Evolutionary conservation across 2,113 vertebrate species (phyloP), one percentile per base, ranked within the genome.

Genomic region (Urocynchramus pylzowi): DNA sequence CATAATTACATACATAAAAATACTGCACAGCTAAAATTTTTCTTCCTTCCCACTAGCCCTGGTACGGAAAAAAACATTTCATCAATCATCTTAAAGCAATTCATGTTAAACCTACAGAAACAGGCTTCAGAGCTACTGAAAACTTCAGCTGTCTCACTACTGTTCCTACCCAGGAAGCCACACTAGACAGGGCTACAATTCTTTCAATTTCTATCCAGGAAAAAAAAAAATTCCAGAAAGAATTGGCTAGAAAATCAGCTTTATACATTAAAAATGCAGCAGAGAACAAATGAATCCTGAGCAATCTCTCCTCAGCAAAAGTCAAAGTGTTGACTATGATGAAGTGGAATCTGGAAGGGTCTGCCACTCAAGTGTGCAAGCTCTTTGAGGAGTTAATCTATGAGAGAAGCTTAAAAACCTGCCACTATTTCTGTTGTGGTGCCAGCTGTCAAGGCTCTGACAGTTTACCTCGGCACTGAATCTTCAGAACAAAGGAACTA

Each of bases 321-420:
- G 41, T 77, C 76, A 87, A 81, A 90, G 69, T 2, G 4, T 56
- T 93, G 86, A 67, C 82, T 93, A 7, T 90, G 91, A 93, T 90
- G 84, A 83, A 94, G 74, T 79, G 44, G 86, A 92, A 93, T n/a
- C 50, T 93, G 86, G 79, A 90, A 95, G 82, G 73, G 70, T 83
- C 89, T 95, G 87, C 78, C 84, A 85, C 65, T 96, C 89, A 94
- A 73, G 71, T 53, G 52, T 78, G 64, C 65, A 83, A 78, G 89
- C 12, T 49, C 88, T 96, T 95, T 95, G 93, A 97, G 90, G 84
- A 95, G 82, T 95, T 96, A 87, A 95, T 96, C 92, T 96, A 64
- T 13, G 61, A 96, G 82, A 91, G 77, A 96, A 96, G 69, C 82
- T 90, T 94, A 24, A 93, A 75, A 81, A 95, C 80, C 49, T 2